Evolutionary conservation across 2,888 invertebrate genomes (phyloP).

Genomic region (Apamea epomidion): DNA sequence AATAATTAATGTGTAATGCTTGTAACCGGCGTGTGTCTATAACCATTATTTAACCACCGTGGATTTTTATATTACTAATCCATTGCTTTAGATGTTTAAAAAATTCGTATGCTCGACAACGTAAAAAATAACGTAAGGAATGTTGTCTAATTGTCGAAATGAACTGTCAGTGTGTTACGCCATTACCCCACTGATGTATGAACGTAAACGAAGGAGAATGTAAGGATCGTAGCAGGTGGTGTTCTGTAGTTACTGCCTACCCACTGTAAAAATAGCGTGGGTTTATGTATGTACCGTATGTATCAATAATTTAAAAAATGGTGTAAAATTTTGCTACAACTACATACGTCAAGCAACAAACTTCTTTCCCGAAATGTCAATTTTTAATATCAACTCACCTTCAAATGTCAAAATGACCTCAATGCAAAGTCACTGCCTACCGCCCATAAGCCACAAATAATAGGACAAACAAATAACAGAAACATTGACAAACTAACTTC

Average conservation of each 20-base stretch:
- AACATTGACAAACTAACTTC: conserved; percentile 72
- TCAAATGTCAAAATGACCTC: conserved; percentile 14
- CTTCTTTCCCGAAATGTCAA: not conserved
- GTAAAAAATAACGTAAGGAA: too few species aligned
- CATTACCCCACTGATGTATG: too few species aligned
- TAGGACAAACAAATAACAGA: conserved; percentile 68
- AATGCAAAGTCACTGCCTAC: conserved; percentile 6
- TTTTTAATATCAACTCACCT: not conserved
- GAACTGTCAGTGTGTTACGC: too few species aligned
- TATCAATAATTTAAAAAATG: not conserved
- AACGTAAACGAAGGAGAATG: not conserved
- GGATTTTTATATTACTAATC: too few species aligned
- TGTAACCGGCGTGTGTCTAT: not conserved
- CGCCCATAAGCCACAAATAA: conserved; percentile 7
- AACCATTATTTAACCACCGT: not conserved
- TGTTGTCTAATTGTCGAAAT: too few species aligned
- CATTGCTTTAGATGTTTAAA: too few species aligned
- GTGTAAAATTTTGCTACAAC: too few species aligned
- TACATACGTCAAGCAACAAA: not conserved
- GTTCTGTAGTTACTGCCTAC: not conserved
- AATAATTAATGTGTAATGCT: not conserved
- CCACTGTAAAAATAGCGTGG: too few species aligned
- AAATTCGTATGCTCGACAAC: too few species aligned
- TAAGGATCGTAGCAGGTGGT: not conserved
- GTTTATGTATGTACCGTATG: not conserved